These are phyloP conservation scores for Caenorhabditis sp. DNA, from an alignment of 2,888 invertebrate genomes.

Conservation along the genomic window DNA sequence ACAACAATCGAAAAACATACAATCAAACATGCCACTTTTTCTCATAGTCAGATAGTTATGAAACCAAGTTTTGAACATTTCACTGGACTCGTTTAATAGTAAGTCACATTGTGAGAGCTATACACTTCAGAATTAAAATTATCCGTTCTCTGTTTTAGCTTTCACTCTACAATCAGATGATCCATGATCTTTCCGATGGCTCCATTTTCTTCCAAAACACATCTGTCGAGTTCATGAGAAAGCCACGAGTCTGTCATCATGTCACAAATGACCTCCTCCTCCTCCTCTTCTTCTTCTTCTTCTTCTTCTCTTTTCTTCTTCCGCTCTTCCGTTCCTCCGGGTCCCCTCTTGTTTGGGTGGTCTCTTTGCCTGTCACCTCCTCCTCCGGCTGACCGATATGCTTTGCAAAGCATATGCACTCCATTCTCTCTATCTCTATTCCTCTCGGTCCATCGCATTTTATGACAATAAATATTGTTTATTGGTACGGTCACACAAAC, in stretches of 20 bases:
- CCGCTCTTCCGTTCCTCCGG: constrained; percentile 17
- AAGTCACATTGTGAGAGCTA: no score
- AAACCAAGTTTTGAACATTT: no score
- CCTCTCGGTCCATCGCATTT: constrained; percentile 12
- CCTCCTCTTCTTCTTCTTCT: background rate
- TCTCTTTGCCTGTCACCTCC: constrained; percentile 11
- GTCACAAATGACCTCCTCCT: constrained; percentile 16
- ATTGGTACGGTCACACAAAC: constrained; percentile 31
- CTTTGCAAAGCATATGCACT: constrained; percentile 15
- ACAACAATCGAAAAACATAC: no score
- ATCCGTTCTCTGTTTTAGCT: no score
- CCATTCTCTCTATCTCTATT: background rate
- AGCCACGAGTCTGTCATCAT: constrained; percentile 13
- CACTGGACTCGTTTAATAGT: no score
- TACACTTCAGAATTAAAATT: no score
- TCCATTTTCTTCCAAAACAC: background rate
- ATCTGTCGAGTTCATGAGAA: constrained; percentile 14
- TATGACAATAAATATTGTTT: constrained; percentile 12
- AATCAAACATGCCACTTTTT: no score
- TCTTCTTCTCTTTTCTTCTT: constrained; percentile 2
- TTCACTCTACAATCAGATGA: background rate
- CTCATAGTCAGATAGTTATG: no score
- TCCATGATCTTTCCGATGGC: background rate
- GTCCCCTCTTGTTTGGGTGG: constrained; percentile 19
- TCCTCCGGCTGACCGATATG: no score